Conservation (phyloP, 2,888 invertebrate species). For the Oscheius onirici region DNA sequence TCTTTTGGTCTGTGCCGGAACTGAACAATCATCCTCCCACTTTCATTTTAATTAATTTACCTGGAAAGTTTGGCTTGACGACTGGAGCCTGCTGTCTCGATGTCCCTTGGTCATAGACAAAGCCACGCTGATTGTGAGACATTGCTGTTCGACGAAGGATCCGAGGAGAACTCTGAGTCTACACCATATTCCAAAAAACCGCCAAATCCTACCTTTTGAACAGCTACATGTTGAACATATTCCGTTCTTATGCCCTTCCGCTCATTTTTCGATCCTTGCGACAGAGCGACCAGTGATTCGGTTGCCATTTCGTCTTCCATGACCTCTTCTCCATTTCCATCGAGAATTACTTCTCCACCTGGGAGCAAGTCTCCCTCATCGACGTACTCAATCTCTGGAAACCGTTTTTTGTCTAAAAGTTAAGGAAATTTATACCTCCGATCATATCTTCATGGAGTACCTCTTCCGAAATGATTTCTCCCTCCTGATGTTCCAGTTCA, state of each 20-base stretch:
- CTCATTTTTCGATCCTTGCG: slow-evolving; percentile 8
- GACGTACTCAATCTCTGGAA: slow-evolving; percentile 2
- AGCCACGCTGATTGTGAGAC: slow-evolving; percentile 3
- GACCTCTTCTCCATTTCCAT: slow-evolving; percentile 12
- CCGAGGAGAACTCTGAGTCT: slow-evolving; percentile 7
- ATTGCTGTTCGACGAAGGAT: slow-evolving; percentile 21
- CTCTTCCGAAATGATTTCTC: slow-evolving; percentile 3
- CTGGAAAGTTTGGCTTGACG: slow-evolving; percentile 19
- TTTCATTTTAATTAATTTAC: neutral
- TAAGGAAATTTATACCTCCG: neutral
- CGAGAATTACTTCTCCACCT: slow-evolving; percentile 13
- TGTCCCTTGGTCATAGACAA: slow-evolving; percentile 3
- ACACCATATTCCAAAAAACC: neutral
- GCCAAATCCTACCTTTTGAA: neutral
- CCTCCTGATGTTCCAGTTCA: neutral
- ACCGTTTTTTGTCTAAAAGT: neutral
- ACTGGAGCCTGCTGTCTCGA: neutral
- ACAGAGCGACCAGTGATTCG: slow-evolving; percentile 31
- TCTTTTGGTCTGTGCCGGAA: slow-evolving; percentile 18
- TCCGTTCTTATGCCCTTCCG: slow-evolving; percentile 10
- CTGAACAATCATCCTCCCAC: no score
- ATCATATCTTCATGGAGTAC: slow-evolving; percentile 14
- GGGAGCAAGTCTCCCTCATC: neutral
- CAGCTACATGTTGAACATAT: slow-evolving; percentile 8
- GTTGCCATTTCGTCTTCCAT: slow-evolving; percentile 32